These are phyloP conservation scores for Nasonia giraulti DNA, from an alignment of 1,140 invertebrate genomes.

Conservation along the genomic window DNA sequence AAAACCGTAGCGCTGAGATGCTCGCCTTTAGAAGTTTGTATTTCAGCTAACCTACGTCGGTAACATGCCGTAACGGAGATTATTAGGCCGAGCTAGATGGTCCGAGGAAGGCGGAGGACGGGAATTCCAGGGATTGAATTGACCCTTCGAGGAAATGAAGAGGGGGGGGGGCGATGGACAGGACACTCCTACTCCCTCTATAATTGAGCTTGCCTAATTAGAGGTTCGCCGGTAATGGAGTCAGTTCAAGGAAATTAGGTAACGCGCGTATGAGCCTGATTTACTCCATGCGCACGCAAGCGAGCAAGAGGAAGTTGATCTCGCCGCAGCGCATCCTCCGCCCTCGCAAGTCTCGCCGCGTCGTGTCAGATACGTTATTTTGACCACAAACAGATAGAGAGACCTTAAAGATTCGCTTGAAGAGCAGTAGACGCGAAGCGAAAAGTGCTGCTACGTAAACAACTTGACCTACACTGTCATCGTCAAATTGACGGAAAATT, in stretches of 20 bases:
- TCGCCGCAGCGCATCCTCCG: neutral
- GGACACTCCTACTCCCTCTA: slow-evolving; percentile 42
- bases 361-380: neutral
- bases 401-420: neutral
- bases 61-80: too few species aligned
- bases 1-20: too few species aligned
- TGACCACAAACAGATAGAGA: neutral
- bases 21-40: too few species aligned
- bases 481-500: slow-evolving; percentile 25
- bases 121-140: slow-evolving; percentile 36
- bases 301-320: slow-evolving; percentile 50
- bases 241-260: slow-evolving; percentile 64
- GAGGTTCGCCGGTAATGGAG: slow-evolving; percentile 69
- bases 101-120: neutral
- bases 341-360: too few species aligned
- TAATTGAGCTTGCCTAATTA: slow-evolving; percentile 72
- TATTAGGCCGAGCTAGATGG: slow-evolving; percentile 21
- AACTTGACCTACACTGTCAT: slow-evolving; percentile 38
- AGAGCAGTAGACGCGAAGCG: neutral
- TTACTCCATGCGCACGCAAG: slow-evolving; percentile 62
- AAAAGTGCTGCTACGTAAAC: too few species aligned
- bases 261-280: slow-evolving; percentile 63
- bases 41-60: too few species aligned
- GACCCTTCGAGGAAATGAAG: slow-evolving; percentile 14
- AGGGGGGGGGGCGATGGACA: slow-evolving; percentile 1